phyloP scores from a whole-genome alignment of 2,797 vertebrate genomes.

The Danio jaintianensis region DNA sequence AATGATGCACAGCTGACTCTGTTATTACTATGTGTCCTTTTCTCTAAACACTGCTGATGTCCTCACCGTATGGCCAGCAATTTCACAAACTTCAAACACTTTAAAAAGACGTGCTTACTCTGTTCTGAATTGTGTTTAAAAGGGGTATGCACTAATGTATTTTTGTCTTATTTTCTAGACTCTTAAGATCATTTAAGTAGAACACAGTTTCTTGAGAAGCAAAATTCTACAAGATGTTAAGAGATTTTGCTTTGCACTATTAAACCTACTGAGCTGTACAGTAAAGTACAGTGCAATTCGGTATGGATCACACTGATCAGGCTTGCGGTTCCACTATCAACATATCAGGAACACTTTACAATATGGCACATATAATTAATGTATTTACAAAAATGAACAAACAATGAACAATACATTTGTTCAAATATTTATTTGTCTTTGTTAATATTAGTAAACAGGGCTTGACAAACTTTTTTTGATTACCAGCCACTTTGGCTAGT shows the following conservation, averaged over 20 bases:
- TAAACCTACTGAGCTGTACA: too few relatives aligned
- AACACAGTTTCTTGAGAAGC: background rate
- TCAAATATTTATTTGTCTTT: too few relatives aligned
- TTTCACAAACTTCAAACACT: conserved; percentile 46
- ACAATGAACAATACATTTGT: too few relatives aligned
- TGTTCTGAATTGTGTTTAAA: background rate
- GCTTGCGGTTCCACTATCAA: too few relatives aligned
- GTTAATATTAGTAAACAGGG: too few relatives aligned
- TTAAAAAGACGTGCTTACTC: background rate
- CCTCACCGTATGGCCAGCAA: conserved; percentile 30
- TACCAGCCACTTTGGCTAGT: too few relatives aligned
- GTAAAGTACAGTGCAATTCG: too few relatives aligned
- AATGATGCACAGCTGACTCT: conserved; percentile 68
- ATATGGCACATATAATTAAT: too few relatives aligned
- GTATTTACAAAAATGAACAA: too few relatives aligned
- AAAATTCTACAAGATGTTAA: background rate
- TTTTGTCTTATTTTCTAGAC: conserved; percentile 17
- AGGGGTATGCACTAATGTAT: background rate
- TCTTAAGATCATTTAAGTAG: background rate
- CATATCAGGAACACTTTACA: too few relatives aligned
- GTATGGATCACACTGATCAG: too few relatives aligned
- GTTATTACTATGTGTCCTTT: conserved; percentile 72
- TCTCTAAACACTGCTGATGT: conserved; percentile 73
- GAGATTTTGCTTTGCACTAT: background rate
- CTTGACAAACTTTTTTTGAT: too few relatives aligned